Evolutionary conservation across 37 sponge, comb jelly and placozoan species (phyloP).

Genomic region (Oscarella lobularis): DNA sequence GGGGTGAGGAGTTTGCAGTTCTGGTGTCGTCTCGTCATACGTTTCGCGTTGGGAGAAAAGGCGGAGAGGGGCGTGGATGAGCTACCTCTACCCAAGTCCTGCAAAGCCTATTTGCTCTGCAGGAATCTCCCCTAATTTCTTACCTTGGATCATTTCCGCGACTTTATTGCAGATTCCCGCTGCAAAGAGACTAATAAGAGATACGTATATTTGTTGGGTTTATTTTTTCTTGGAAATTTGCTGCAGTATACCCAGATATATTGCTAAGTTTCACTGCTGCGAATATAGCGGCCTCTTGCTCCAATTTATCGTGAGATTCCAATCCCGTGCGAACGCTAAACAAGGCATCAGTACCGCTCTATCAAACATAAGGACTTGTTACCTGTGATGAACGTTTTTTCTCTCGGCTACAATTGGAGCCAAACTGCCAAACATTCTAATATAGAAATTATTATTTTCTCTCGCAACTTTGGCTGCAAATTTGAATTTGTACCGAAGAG

Average conservation of each 20-base stretch:
- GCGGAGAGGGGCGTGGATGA: too few species aligned
- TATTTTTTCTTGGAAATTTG: too few species aligned
- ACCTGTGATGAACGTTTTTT: conserved; percentile 84
- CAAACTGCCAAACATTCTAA: conserved; percentile 72
- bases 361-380: conserved; percentile 4
- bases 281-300: conserved; percentile 74
- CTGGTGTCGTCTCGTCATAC: too few species aligned
- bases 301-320: conserved; percentile 65
- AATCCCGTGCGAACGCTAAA: conserved; percentile 51
- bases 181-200: conserved; percentile 47
- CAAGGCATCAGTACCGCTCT: not conserved
- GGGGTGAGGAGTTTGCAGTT: too few species aligned
- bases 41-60: too few species aligned
- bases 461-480: not conserved
- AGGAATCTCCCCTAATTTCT: not conserved
- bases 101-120: too few species aligned
- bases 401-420: conserved; percentile 53
- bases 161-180: conserved; percentile 68
- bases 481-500: conserved; percentile 43
- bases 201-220: too few species aligned
- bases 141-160: conserved; percentile 75
- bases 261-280: conserved; percentile 57
- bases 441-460: not conserved
- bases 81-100: too few species aligned
- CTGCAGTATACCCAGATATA: conserved; percentile 57